A percentile compares a stretch with the other conserved stretches of the same genome.
Evolutionary conservation across 2,888 invertebrate genomes (phyloP).

Genomic region (Pogonocherus hispidulus): DNA sequence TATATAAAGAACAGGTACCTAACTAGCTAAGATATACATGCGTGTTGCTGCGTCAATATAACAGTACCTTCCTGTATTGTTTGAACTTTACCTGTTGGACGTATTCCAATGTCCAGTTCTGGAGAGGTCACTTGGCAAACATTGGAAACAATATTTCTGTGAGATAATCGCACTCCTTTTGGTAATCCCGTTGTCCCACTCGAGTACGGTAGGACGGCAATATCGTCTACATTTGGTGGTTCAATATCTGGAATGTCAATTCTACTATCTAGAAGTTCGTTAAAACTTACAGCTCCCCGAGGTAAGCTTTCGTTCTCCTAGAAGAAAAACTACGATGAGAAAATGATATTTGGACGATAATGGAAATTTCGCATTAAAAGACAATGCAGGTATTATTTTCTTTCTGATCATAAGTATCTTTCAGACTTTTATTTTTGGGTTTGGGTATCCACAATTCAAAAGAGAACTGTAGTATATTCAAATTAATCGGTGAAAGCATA

Average conservation of each 20-base stretch:
- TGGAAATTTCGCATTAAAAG: too few relatives aligned
- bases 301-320: slow-evolving; percentile 42
- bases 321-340: slow-evolving; percentile 12
- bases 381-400: too few relatives aligned
- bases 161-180: slow-evolving; percentile 81
- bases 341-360: too few relatives aligned
- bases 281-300: slow-evolving; percentile 35
- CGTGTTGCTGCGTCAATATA: slow-evolving; percentile 2
- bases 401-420: too few relatives aligned
- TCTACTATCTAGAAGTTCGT: slow-evolving; percentile 52
- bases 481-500: too few relatives aligned
- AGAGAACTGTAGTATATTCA: too few relatives aligned
- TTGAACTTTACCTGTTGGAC: slow-evolving; percentile 38
- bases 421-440: too few relatives aligned
- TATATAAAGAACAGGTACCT: too few relatives aligned
- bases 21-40: too few relatives aligned
- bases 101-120: slow-evolving; percentile 33
- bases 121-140: slow-evolving; percentile 44
- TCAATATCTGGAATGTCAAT: slow-evolving; percentile 70
- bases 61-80: background rate
- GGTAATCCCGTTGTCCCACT: slow-evolving; percentile 90
- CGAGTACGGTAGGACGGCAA: slow-evolving; percentile 83
- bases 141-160: slow-evolving; percentile 62
- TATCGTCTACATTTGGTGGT: slow-evolving; percentile 71
- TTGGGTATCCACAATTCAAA: too few relatives aligned